Base-by-base conservation (phyloP, 2,888 invertebrate species). In the Pyrgus malvae region DNA sequence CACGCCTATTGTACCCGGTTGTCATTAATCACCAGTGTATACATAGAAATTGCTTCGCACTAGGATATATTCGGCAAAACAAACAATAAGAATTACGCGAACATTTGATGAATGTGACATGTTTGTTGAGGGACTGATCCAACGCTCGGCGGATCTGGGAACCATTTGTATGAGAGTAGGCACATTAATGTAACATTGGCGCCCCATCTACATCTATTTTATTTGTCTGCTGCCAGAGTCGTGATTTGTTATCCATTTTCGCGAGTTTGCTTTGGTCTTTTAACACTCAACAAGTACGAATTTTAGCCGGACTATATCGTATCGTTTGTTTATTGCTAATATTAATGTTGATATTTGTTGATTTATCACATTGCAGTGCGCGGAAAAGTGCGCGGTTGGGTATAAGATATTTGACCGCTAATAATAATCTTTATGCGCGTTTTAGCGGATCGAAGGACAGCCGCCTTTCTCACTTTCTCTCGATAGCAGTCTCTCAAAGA, bases 201-300 rank as follows among this genome's bases (percentile, higher is more conserved):
- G 45, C 21, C 14, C 46, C 6, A 14, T 14, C 21, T 9, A 35
- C 19, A 49, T 49, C 12, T 31, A 31, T 21, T 38, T 49, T 29
- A 27, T 38, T 29, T 23, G 40, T 3, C 48, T 27, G 25, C 50
- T 8, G 31, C n/a, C 33, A 23, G 37, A 37, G 46, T 37, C 48
- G 41, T 45, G 50, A 61, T 44, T 31, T 40, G 37, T 29, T 41
- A 42, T 58, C 38, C 56, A 19, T 21, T 14, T 33, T 46, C 6
- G 9, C 21, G 11, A 19, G 21, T 9, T 7, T 21, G 33, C 14
- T 35, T 3, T 23, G 17, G 6, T 14, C 11, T 14, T 8, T 1
- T 9, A 25, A 35, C 16, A 16, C 17, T 35, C 33, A 23, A 35
- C 23, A 35, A 35, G 14, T 35, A 14, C 27, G 21, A 4, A 21